Base-by-base conservation (phyloP, 2,797 vertebrate species). In the Coranthus polyacanthus region DNA sequence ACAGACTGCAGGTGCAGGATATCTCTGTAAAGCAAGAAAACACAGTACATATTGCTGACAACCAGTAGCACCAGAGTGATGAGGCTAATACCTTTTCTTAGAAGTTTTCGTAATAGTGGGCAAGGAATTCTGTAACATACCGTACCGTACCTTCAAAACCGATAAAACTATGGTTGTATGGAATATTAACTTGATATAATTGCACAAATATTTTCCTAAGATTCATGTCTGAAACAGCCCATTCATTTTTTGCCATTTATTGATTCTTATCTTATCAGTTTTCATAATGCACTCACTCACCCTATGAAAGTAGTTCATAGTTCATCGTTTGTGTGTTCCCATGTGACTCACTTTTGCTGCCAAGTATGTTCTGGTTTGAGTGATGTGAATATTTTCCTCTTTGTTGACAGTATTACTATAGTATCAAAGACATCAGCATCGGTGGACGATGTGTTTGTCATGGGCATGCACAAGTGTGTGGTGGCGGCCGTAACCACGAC, bases 381-480 rank as follows among this genome's bases (percentile, higher is more conserved):
- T 49, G 43, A 53, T 63, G 36, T 62, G 75, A 34, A 72, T 3
- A 9, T 74, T 64, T 58, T 50, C 22, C 7, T 17, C 20, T 79
- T 51, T 84, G 47, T 59, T 61, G 3, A 67, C 84, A 98, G 97
- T 98, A 98, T 87, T 98, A 95, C 81, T 98, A 98, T 63, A 98
- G 97, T 73, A 96, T 98, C 88, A 98, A 98, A 90, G 97, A 98
- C 84, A 96, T 98, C 92, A 98, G 95, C 77, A 62, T 98, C 5
- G 96, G 96, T 7, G 97, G 96, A 26, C 93, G 92, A 24, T 98
- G 97, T 79, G 96, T 96, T 72, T 98, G 97, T 79, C 93, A 98
- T 4, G 97, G 97, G 2, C 97, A 98, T 15, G 96, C 97, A 4
- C 93, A 95, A 65, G 85, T 78, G 11, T 98, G 97, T 56, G 89